phyloP scores from a whole-genome alignment of 2,797 vertebrate genomes.

The Gadopsis marmoratus region DNA sequence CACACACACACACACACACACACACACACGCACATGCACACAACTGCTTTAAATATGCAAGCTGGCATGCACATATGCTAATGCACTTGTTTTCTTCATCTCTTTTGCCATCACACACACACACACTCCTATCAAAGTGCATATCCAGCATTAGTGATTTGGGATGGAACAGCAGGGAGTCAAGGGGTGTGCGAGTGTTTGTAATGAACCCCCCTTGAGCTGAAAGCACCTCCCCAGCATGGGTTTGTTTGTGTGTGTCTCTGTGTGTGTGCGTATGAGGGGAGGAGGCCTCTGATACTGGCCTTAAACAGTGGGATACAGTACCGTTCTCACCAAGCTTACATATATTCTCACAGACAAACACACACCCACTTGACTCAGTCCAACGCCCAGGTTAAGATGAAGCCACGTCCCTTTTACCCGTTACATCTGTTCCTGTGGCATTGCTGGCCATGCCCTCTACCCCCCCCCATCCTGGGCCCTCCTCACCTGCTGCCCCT shows the following conservation, averaged over 20 bases:
- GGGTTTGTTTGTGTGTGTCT: slow-evolving; percentile 25
- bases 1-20: slow-evolving; percentile 14
- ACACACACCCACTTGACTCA: not conserved
- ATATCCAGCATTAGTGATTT: slow-evolving; percentile 55
- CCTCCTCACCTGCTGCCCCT: too few relatives aligned
- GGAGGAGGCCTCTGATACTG: slow-evolving; percentile 26
- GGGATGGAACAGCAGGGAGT: slow-evolving; percentile 57
- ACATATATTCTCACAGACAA: slow-evolving; percentile 10
- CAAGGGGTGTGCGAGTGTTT: slow-evolving; percentile 32
- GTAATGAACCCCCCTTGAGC: slow-evolving; percentile 60
- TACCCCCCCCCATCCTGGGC: too few relatives aligned
- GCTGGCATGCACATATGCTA: slow-evolving; percentile 50
- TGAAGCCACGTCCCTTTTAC: not conserved
- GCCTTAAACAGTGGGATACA: slow-evolving; percentile 21
- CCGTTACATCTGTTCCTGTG: too few relatives aligned
- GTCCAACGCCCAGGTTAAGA: slow-evolving; percentile 3
- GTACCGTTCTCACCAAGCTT: slow-evolving; percentile 16
- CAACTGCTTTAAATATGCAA: slow-evolving; percentile 29
- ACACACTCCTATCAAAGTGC: slow-evolving; percentile 55
- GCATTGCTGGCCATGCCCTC: too few relatives aligned
- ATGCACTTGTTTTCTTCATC: slow-evolving; percentile 30
- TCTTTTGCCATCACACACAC: slow-evolving; percentile 14
- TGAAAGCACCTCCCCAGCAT: slow-evolving; percentile 37
- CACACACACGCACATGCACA: slow-evolving; percentile 16
- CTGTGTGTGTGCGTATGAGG: slow-evolving; percentile 9